phyloP scores from a whole-genome alignment of 2,797 vertebrate species.

The Myotis pilosus region DNA sequence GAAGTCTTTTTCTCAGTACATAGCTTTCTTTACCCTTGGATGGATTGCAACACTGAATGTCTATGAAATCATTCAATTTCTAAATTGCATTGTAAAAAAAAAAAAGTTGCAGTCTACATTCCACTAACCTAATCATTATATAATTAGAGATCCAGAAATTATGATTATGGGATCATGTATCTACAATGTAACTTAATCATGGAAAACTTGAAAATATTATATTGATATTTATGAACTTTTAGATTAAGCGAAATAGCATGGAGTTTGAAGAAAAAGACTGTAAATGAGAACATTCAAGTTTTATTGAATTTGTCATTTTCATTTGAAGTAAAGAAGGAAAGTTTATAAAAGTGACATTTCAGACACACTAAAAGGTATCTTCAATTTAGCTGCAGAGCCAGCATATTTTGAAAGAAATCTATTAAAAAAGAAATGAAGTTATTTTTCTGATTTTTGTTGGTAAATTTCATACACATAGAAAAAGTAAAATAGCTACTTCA shows the following conservation, averaged over 20 bases:
- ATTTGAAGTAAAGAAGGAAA: background rate
- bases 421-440: background rate
- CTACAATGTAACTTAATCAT: conserved; percentile 20
- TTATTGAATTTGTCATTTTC: conserved; percentile 11
- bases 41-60: background rate
- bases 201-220: conserved; percentile 45
- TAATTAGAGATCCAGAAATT: conserved; percentile 27
- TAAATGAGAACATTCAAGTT: conserved; percentile 27
- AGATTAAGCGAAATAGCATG: conserved; percentile 1
- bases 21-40: background rate
- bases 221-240: conserved; percentile 8
- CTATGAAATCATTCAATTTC: conserved; percentile 14
- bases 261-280: background rate
- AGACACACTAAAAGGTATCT: background rate
- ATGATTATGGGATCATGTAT: conserved; percentile 14
- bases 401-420: conserved; percentile 24
- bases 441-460: conserved; percentile 9
- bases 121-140: background rate
- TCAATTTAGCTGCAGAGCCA: conserved; percentile 15
- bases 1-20: background rate
- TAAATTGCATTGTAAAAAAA: conserved; percentile 32
- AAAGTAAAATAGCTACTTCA: background rate
- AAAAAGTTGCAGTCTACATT: background rate
- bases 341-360: conserved; percentile 4
- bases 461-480: background rate